phyloP scores from a whole-genome alignment of 1,140 invertebrate species.

The Aphis gossypii region DNA sequence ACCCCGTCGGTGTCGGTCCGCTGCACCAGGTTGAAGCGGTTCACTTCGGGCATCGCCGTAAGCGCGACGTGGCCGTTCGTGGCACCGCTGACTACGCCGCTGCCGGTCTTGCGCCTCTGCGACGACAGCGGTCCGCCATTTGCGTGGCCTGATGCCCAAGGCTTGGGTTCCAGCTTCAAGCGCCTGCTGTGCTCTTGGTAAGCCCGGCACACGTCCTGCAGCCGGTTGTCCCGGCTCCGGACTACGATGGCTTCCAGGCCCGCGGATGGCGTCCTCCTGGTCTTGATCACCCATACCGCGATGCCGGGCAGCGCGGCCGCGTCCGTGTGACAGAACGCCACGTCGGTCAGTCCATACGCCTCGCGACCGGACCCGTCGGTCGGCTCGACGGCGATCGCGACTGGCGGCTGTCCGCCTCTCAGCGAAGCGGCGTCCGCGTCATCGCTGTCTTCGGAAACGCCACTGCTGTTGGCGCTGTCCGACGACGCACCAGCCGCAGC shows the following conservation, averaged over 20 bases:
- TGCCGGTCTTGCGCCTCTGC: neutral
- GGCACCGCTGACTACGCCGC: neutral
- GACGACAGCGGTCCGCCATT: neutral
- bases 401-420: neutral
- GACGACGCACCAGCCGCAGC: constrained; percentile 51
- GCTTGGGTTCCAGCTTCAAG: constrained; percentile 55
- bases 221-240: constrained; percentile 55
- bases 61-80: neutral
- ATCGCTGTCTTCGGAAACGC: constrained; percentile 61
- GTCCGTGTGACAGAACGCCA: constrained; percentile 62
- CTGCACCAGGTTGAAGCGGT: constrained; percentile 61
- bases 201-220: constrained; percentile 58
- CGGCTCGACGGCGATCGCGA: neutral
- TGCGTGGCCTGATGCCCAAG: neutral
- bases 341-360: constrained; percentile 59
- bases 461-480: constrained; percentile 62
- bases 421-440: constrained; percentile 53
- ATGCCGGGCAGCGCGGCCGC: constrained; percentile 59
- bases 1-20: constrained; percentile 61
- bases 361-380: constrained; percentile 34
- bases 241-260: constrained; percentile 61
- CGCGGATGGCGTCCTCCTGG: constrained; percentile 1
- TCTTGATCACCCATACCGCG: constrained; percentile 61
- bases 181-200: constrained; percentile 61
- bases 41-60: constrained; percentile 29